Percentiles rank a stretch among this genome's conserved stretches.
phyloP scores from a whole-genome alignment of 2,113 vertebrate genomes.

The Callocephalon fimbriatum region DNA sequence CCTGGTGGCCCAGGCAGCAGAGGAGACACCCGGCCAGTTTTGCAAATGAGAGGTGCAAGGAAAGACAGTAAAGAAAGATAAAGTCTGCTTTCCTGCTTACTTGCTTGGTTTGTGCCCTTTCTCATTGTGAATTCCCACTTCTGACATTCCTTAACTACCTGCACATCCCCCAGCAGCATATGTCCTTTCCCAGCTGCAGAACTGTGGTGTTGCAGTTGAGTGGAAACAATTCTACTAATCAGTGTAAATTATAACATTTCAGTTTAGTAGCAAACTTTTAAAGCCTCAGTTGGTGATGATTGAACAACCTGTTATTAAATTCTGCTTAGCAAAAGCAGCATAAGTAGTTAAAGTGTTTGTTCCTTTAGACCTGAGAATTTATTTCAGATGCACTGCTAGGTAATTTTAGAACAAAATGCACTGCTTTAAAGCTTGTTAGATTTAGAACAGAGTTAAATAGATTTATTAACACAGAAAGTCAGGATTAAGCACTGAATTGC shows the following conservation, averaged over 20 bases:
- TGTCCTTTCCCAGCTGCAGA: neutral
- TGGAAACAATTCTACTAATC: neutral
- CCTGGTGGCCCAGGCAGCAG: rapidly evolving
- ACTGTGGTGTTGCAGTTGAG: neutral
- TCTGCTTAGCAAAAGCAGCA: neutral
- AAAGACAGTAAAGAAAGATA: neutral
- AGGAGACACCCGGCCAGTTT: rapidly evolving
- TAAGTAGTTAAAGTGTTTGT: neutral
- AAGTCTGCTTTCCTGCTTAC: neutral
- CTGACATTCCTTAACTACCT: neutral
- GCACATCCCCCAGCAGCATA: rapidly evolving
- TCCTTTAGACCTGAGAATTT: neutral
- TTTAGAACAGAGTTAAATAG: neutral
- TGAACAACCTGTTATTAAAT: neutral
- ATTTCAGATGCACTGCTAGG: neutral
- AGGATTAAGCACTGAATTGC: neutral
- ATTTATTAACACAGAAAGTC: neutral
- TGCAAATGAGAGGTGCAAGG: neutral
- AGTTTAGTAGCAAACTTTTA: neutral
- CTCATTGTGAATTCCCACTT: neutral
- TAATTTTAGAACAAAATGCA: neutral
- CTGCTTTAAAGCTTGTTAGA: neutral
- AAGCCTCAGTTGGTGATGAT: neutral
- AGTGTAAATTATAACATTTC: neutral
- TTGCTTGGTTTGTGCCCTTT: neutral